These are phyloP conservation scores for Apamea sordens DNA, from an alignment of 2,888 invertebrate genomes.

Conservation along the genomic window DNA sequence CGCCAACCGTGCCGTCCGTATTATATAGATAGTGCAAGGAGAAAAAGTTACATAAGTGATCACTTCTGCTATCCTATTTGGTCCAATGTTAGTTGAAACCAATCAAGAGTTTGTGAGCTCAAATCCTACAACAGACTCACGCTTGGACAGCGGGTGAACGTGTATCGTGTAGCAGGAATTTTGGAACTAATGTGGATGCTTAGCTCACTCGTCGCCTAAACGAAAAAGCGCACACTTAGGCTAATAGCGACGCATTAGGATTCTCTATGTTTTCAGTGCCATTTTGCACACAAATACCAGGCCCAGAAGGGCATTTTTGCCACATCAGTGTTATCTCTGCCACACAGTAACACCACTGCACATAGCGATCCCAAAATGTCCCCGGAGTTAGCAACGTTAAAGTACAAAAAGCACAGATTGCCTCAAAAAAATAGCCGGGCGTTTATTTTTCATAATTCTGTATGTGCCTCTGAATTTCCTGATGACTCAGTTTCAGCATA, in stretches of 20 bases:
- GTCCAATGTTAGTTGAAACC: background rate
- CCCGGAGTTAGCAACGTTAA: background rate
- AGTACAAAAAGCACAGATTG: background rate
- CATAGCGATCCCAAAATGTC: background rate
- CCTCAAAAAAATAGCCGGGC: background rate
- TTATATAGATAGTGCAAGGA: no score
- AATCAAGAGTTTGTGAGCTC: no score
- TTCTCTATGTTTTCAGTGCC: slow-evolving; percentile 27
- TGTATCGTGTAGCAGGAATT: background rate
- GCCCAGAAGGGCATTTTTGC: background rate
- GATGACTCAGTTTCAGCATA: background rate
- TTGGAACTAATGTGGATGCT: slow-evolving; percentile 5
- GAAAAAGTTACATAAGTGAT: background rate
- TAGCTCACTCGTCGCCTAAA: background rate
- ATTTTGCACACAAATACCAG: background rate
- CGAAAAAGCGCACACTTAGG: slow-evolving; percentile 18
- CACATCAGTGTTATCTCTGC: background rate
- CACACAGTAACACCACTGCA: background rate
- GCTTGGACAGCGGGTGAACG: background rate
- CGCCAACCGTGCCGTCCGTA: no score
- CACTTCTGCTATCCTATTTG: background rate
- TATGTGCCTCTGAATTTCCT: background rate
- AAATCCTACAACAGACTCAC: background rate
- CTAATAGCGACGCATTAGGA: slow-evolving; percentile 31
- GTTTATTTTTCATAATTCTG: background rate